Base-by-base conservation (phyloP, 1,140 invertebrate genomes). In the Oreohelix idahoensis region DNA sequence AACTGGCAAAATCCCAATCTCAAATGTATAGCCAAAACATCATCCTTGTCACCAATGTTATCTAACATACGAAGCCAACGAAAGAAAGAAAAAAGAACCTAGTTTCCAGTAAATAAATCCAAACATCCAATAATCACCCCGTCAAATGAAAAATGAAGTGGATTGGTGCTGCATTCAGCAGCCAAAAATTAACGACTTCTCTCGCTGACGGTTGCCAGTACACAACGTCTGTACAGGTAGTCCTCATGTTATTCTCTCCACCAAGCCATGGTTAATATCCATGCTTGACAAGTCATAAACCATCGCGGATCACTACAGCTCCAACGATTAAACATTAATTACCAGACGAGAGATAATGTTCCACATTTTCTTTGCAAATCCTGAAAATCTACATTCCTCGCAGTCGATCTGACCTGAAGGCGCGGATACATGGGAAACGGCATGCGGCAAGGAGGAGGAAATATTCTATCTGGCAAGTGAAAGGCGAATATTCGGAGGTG, bases 271-370 rank as follows among this genome's bases (percentile, higher is more conserved):
- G 26, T 74, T 29, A 26, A 74, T 42, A 49, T 49, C 38, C 71
- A n/a, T 39, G 71, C 38, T 35, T 74, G 38, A 74, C 71, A 49
- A 42, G 36, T 26, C 36, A 42, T 74, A 39, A 74, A 39, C 42
- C 71, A n/a, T 74, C n/a, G 2, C 38, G 11, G 2, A 29, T 29
- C 63, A 66, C n/a, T n/a, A 66, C 29, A 66, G 63, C n/a, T 29
- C n/a, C n/a, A 66, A 66, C 63, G 32, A 66, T 66, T 66, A 66
- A 66, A 66, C 11, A 35, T 23, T 66, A 66, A 66, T 66, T 66
- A 66, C 29, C 63, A 35, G 29, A 66, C 29, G 63, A 66, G 63
- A 32, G n/a, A 32, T 17, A 11, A n/a, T 35, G n/a, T 29, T 32
- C 63, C 5, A 8, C 10, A 8, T 66, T 66, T 66, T 23, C 10